phyloP scores from a whole-genome alignment of 2,888 invertebrate species.

The Clusia tigrina region DNA sequence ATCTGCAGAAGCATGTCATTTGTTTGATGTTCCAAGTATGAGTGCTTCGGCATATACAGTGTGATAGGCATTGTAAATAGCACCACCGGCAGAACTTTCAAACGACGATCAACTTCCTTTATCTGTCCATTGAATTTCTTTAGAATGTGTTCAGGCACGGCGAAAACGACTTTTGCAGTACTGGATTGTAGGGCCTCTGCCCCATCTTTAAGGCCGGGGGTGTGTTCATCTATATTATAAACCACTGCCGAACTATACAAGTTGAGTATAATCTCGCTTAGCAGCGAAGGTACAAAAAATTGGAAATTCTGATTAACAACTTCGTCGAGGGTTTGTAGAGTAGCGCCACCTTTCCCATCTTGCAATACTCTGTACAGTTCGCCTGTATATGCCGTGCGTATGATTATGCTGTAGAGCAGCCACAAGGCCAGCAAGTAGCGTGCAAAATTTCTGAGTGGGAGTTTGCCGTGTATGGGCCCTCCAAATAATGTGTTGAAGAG shows the following conservation, averaged over 20 bases:
- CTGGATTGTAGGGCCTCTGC: too few species aligned
- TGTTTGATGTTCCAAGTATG: slow-evolving; percentile 32
- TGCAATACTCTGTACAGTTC: slow-evolving; percentile 54
- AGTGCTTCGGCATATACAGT: slow-evolving; percentile 43
- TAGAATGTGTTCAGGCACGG: slow-evolving; percentile 21
- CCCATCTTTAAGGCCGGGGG: not conserved
- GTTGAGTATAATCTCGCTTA: not conserved
- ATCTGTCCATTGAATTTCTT: slow-evolving; percentile 27
- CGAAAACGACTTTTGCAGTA: slow-evolving; percentile 4
- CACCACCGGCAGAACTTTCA: slow-evolving; percentile 37
- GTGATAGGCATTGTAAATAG: slow-evolving; percentile 17
- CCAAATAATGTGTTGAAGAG: slow-evolving; percentile 49
- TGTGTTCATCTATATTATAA: too few species aligned
- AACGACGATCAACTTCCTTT: slow-evolving; percentile 33
- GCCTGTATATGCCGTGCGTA: slow-evolving; percentile 54
- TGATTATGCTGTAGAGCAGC: slow-evolving; percentile 49
- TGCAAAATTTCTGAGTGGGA: slow-evolving; percentile 53
- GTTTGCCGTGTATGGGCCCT: slow-evolving; percentile 33
- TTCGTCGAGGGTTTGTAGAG: slow-evolving; percentile 28
- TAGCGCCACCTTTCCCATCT: slow-evolving; percentile 44
- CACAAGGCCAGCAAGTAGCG: slow-evolving; percentile 54
- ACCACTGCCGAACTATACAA: not conserved
- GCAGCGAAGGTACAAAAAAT: not conserved
- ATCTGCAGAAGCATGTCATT: slow-evolving; percentile 34
- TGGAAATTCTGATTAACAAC: not conserved